Base-by-base conservation (phyloP, 2,888 invertebrate genomes). In the Caenorhabditis panamensis region DNA sequence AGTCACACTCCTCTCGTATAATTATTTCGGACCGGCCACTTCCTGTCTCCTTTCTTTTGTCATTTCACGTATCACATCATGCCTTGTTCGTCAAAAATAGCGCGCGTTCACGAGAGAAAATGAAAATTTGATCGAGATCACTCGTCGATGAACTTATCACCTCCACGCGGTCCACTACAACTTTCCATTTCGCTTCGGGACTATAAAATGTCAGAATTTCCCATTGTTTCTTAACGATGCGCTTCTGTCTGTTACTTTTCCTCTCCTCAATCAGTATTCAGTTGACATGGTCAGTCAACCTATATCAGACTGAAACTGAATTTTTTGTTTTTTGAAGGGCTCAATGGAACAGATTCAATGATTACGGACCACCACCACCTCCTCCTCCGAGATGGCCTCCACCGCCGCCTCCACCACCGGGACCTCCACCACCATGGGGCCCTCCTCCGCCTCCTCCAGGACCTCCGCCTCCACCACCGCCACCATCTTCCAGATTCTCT, bases 321-420 rank as follows among this genome's bases (percentile, higher is more conserved):
- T 18, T 18, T 4, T 18, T 4, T 20, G 9, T 11, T 41, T 41
- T 41, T 13, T 13, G n/a, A n/a, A 73, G 73, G 2, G 37, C 51
- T 28, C 73, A 73, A 59, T 66, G 59, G 59, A 59, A 41, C 41
- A 28, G 59, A 4, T 59, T 64, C 59, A 64, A 73, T 37, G 64
- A 73, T n/a, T 73, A 73, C 41, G 64, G 63, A 41, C 68, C 68
- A 9, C 71, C 71, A 22, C 71, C 72, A 9, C 72, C 72, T 11
- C 69, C 69, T 22, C 71, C 71, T 0, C 54, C 53, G 28, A 53
- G 71, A 47, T 44, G 41, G 36, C 71, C 71, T 13, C 72, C 72
- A 6, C 71, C 71, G 5, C 71, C 71, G 4, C 58, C 58, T 36
- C 73, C 73, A 20, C 59, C 59, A 16, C 59, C 59, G 18, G 62